Base-by-base conservation (phyloP, 1,140 invertebrate species). In the Apolygus lucorum region DNA sequence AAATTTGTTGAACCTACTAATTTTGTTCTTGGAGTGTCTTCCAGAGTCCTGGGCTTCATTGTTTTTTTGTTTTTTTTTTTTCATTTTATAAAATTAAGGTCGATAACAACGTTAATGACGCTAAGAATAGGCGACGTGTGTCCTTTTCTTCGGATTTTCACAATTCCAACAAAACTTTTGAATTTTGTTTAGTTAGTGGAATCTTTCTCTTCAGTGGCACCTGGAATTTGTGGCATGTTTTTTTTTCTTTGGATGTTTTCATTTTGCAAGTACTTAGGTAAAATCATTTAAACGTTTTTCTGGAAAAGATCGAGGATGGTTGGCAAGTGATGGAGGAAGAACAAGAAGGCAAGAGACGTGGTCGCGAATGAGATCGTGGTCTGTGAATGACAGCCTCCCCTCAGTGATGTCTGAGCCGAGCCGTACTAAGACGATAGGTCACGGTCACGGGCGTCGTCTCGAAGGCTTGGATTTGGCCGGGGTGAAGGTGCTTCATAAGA, bases 401-500 rank as follows among this genome's bases (percentile, higher is more conserved):
- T 28, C 28, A 25, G 17, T 28, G 28, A 8, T 27, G 25, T 13
- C 63, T 65, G 4, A 65, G 25, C 63, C 11, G 22, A 8, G 63
- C 8, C 25, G 26, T 8, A 2, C 25, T 11, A 28, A 24, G 17
- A 17, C 17, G 8, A 8, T 34, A 65, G 63, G 63, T 2, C 14
- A 24, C 4, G 17, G 17, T 2, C 13, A 34, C 17, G 28, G 66
- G 42, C 24, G 25, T 2, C 25, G 29, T 8, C 64, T 70, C 17
- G 21, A 42, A 28, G 63, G 63, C 17, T 29, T 70, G n/a, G 69
- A 70, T 26, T 67, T 70, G 28, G 69, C 69, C n/a, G 28, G 52
- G 13, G 63, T 70, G n/a, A 24, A 26, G 1, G 69, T 70, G 22
- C 8, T 52, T 21, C 54, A 24, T 21, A 59, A 22, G 54, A 13